These are phyloP conservation scores for Tringa solitaria DNA, from an alignment of 2,113 vertebrate species.

Conservation along the genomic window DNA sequence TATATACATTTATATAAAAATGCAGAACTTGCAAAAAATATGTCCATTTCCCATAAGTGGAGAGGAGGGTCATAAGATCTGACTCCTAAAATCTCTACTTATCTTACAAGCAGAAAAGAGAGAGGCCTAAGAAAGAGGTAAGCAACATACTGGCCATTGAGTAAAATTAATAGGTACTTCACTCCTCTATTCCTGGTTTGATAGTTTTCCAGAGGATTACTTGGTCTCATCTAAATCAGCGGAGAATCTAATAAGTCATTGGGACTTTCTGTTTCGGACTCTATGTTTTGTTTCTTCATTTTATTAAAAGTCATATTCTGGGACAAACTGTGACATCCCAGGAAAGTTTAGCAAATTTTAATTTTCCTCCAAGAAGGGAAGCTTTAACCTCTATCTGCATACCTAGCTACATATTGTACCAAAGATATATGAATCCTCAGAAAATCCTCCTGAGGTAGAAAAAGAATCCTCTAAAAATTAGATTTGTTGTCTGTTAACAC, in stretches of 20 bases:
- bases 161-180: neutral
- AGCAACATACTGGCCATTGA: neutral
- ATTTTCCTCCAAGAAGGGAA: neutral
- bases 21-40: neutral
- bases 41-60: neutral
- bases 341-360: neutral
- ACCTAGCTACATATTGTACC: neutral
- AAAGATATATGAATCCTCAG: neutral
- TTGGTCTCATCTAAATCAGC: neutral
- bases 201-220: neutral
- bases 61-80: neutral
- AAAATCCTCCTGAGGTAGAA: constrained; percentile 4
- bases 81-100: neutral
- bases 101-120: neutral
- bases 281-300: neutral
- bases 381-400: neutral
- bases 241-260: neutral
- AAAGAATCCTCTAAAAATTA: neutral
- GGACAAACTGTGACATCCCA: neutral
- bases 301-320: neutral
- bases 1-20: neutral
- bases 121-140: neutral
- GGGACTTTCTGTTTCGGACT: neutral
- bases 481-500: constrained; percentile 46
- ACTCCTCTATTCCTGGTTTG: neutral